Evolutionary conservation across 64 coral and sea anemone species (phyloP).

Genomic region (Porites australiensis): DNA sequence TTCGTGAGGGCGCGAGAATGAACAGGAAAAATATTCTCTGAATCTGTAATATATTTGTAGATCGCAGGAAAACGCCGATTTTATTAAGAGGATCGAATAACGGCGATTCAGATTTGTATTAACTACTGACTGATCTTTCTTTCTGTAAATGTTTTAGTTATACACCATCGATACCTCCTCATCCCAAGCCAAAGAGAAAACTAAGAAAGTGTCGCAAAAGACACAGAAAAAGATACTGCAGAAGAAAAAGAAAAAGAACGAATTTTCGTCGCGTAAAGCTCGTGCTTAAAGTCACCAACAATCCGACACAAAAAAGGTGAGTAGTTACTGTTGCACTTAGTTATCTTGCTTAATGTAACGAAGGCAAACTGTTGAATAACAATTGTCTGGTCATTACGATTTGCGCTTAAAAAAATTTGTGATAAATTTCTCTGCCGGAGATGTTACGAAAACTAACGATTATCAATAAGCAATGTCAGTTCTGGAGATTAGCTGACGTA

Average conservation of each 20-base stretch:
- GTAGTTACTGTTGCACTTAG: neutral
- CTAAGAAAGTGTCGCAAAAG: constrained; percentile 27
- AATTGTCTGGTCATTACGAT: too few species aligned
- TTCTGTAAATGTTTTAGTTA: neutral
- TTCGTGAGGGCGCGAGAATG: too few species aligned
- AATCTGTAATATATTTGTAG: neutral
- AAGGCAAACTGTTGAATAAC: too few species aligned
- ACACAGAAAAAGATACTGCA: constrained; percentile 7
- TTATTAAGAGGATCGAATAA: neutral
- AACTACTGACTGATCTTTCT: neutral
- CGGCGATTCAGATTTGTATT: too few species aligned
- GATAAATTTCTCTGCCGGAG: too few species aligned
- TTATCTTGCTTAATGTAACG: neutral
- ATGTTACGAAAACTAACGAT: too few species aligned
- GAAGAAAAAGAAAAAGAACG: constrained; percentile 3
- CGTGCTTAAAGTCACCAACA: constrained; percentile 29
- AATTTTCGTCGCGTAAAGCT: constrained; percentile 49
- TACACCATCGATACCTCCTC: neutral
- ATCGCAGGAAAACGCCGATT: neutral
- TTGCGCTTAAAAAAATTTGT: too few species aligned
- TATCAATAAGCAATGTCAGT: too few species aligned
- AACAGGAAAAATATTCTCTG: too few species aligned
- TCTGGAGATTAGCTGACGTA: too few species aligned
- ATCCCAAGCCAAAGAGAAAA: neutral
- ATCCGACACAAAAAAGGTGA: constrained; percentile 22